Percentiles rank a stretch among this genome's conserved stretches.
phyloP scores from a whole-genome alignment of 2,888 invertebrate genomes.

The Cephus pulcher region DNA sequence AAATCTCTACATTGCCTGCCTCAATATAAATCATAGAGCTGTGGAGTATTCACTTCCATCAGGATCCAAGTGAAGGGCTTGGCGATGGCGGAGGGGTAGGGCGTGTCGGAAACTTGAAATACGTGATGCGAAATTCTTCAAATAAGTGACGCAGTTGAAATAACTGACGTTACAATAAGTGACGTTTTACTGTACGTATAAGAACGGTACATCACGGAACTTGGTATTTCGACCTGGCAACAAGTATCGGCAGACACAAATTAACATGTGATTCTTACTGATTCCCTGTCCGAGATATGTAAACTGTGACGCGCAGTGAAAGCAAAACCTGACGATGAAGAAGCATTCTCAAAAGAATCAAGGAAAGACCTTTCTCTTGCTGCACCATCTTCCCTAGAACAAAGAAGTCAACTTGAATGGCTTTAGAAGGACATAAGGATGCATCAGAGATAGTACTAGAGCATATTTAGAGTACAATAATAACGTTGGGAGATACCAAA shows the following conservation, averaged over 20 bases:
- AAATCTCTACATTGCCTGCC: too few species aligned
- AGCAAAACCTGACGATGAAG: background rate
- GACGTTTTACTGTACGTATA: background rate
- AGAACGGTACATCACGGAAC: background rate
- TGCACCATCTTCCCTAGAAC: background rate
- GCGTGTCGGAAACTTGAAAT: too few species aligned
- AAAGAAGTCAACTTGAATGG: background rate
- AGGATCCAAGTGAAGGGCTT: too few species aligned
- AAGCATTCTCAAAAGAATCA: background rate
- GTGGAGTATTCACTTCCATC: too few species aligned
- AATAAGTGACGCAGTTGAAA: too few species aligned
- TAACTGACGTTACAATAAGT: too few species aligned
- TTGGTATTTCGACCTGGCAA: background rate
- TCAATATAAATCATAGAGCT: too few species aligned
- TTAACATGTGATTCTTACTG: background rate
- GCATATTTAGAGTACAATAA: background rate
- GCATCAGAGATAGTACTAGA: background rate
- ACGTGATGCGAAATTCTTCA: too few species aligned
- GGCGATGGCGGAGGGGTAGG: too few species aligned
- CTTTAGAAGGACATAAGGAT: background rate
- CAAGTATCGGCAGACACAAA: background rate
- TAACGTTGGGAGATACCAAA: background rate
- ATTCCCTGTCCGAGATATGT: background rate
- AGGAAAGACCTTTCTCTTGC: background rate
- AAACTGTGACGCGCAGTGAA: background rate